phyloP scores from a whole-genome alignment of 2,888 invertebrate genomes.

The Macaria liturata region DNA sequence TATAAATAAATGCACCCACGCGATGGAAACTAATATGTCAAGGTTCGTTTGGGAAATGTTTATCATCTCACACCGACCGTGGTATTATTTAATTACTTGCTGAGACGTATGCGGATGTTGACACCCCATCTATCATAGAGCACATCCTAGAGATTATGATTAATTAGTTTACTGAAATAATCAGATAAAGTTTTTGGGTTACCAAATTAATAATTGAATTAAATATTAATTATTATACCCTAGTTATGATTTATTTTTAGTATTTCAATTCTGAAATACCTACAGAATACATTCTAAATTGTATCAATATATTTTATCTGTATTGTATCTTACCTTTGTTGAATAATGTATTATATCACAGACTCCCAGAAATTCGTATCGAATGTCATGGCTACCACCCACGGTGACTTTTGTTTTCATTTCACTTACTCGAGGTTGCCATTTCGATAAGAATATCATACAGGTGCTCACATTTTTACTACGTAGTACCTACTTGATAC shows the following conservation, averaged over 20 bases:
- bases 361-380: conserved; percentile 30
- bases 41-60: conserved; percentile 62
- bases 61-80: conserved; percentile 52
- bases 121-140: conserved; percentile 40
- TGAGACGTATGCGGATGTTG: conserved; percentile 44
- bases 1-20: conserved; percentile 64
- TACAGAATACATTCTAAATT: no score
- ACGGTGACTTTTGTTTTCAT: conserved; percentile 33
- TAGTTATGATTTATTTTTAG: no score
- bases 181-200: conserved; percentile 1
- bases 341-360: no score
- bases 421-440: conserved; percentile 25
- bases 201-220: neutral
- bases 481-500: no score
- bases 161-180: conserved; percentile 5
- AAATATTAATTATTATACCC: no score
- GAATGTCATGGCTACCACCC: conserved; percentile 39
- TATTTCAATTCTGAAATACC: no score
- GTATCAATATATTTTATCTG: no score
- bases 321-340: no score
- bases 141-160: conserved; percentile 26
- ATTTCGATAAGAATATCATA: no score
- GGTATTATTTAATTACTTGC: conserved; percentile 54
- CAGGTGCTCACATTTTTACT: no score
- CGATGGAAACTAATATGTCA: conserved; percentile 68